Base-by-base conservation (phyloP, 2,888 invertebrate species). In the Aspidiotus rigidus region DNA sequence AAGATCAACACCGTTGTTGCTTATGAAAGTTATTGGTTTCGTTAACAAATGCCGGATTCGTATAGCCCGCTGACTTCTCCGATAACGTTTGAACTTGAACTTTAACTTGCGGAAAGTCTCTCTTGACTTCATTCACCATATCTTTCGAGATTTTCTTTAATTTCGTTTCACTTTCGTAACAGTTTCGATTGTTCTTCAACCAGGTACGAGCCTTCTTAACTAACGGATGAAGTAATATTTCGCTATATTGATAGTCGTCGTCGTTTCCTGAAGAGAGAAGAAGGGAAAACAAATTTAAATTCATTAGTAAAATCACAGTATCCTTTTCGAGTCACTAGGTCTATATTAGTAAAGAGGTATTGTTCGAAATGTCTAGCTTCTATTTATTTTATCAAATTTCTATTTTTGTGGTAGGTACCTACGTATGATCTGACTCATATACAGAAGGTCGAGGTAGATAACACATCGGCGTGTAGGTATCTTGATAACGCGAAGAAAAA, bases 151-250 rank as follows among this genome's bases (percentile, higher is more conserved):
- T 57, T 15, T 28, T 41, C 57, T 67, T 67, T 13, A 53, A 16
- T 53, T 44, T 67, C 10, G 67, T 41, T n/a, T 64, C 56, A 15
- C 8, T 28, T 17, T 69, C 69, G 54, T 53, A 74, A 62, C 72
- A 73, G 41, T 71, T 64, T 60, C 69, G 70, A 44, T 72, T 72
- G 0, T 86, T 85, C 7, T 62, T 62, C 10, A 62, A 49, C 55
- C 70, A 57, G 0, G 85, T 83, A 69, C 84, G 82, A 71, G 79
- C 78, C 73, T 80, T 80, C 69, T 84, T 83, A 1, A 85, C 82
- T 49, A 83, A 73, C 0, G 87, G 86, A 77, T 87, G 87, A 57
- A 87, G 78, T 56, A 87, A 78, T 72, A 85, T 85, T 72, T 84
- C 83, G 74, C 87, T 86, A 76, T 86, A 87, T 61, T 80, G 78